phyloP scores from a whole-genome alignment of 2,113 vertebrate genomes.

The Callithrix jacchus region DNA sequence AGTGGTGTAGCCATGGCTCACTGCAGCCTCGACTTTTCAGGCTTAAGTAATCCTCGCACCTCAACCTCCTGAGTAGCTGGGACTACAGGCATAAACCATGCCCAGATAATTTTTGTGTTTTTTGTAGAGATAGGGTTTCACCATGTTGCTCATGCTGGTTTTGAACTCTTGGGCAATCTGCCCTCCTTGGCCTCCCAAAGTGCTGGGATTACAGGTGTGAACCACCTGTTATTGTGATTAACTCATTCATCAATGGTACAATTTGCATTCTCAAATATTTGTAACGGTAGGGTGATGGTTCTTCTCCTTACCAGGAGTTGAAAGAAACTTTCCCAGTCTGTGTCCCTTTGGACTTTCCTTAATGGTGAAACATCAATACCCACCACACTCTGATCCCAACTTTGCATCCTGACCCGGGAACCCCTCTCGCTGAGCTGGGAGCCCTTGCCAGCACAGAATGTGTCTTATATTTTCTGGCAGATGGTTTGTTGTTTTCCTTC shows the following conservation, averaged over 20 bases:
- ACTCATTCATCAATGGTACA: neutral
- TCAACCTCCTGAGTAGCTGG: too few relatives aligned
- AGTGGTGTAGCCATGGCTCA: too few relatives aligned
- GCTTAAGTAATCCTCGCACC: too few relatives aligned
- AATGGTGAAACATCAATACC: neutral
- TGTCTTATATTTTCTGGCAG: slow-evolving; percentile 13
- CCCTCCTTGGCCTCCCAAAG: too few relatives aligned
- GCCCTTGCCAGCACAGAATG: neutral
- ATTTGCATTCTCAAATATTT: neutral
- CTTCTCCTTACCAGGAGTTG: neutral
- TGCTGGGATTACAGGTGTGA: too few relatives aligned
- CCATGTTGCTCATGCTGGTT: too few relatives aligned
- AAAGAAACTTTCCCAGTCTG: neutral
- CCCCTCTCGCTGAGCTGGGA: neutral
- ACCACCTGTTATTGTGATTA: neutral
- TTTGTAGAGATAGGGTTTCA: too few relatives aligned
- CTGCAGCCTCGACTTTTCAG: too few relatives aligned
- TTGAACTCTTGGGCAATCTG: too few relatives aligned
- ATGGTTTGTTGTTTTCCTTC: neutral
- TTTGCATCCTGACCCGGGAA: neutral
- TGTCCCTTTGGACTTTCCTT: neutral
- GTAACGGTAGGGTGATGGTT: neutral
- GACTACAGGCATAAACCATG: too few relatives aligned
- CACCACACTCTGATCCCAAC: neutral
- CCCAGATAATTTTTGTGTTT: too few relatives aligned